Evolutionary conservation across 92 coral and sea anemone species (phyloP).

Genomic region (Pocillopora grandis): DNA sequence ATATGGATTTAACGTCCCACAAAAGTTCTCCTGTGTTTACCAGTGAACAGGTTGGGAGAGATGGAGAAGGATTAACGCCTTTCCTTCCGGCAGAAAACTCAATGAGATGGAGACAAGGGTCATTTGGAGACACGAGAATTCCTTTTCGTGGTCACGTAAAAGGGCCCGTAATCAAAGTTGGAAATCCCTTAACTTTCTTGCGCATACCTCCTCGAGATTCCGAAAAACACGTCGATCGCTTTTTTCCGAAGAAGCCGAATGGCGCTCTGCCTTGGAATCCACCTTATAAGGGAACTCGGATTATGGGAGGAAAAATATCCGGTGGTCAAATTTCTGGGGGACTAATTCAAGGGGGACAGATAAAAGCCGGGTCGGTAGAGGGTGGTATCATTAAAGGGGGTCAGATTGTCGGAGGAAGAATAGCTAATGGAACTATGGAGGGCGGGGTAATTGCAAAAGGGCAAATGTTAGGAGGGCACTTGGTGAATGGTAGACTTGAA

Average conservation of each 20-base stretch:
- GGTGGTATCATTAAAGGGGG: constrained; percentile 95
- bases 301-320: constrained; percentile 87
- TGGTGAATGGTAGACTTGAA: constrained; percentile 82
- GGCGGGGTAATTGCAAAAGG: constrained; percentile 89
- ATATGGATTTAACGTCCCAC: not conserved
- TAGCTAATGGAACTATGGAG: constrained; percentile 87
- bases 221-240: not conserved
- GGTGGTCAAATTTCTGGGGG: constrained; percentile 98
- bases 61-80: constrained; percentile 18
- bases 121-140: not conserved
- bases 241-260: constrained; percentile 1
- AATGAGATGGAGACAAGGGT: not conserved
- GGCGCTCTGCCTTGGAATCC: not conserved
- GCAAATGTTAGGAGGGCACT: constrained; percentile 80
- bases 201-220: not conserved
- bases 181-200: not conserved
- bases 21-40: not conserved
- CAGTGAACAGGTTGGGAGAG: constrained; percentile 7
- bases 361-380: constrained; percentile 78
- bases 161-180: not conserved
- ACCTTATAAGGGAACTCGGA: constrained; percentile 61
- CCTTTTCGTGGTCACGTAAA: not conserved
- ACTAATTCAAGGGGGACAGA: constrained; percentile 83
- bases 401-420: constrained; percentile 84
- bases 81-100: constrained; percentile 7